Evolutionary conservation across 2,113 vertebrate genomes (phyloP), one percentile per base, ranked within the genome.

Genomic region (Mesocricetus auratus): DNA sequence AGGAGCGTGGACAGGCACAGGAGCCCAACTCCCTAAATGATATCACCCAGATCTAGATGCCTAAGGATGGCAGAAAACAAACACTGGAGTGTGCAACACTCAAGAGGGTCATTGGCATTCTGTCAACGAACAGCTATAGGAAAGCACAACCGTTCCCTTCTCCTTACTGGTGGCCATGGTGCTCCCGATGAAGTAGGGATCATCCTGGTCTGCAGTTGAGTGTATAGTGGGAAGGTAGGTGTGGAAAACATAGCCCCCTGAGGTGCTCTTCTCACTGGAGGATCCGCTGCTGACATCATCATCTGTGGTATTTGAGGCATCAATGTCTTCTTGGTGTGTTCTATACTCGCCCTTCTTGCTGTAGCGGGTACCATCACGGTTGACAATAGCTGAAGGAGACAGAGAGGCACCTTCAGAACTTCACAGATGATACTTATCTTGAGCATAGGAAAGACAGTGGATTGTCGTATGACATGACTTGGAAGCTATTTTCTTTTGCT

Each of bases 301-400:
- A 0, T 98, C 98, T 0, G 68, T 22, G 0, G 90, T 0, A 1
- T 11, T 29, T 95, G 78, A 8, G 94, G 98, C 47, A 64, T 97
- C 85, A 89, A 97, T 97, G 86, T 98, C 98, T 0, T 95, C 96
- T 0, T 79, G 90, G 96, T 98, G 15, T 15, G 98, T 96, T 83
- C 47, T 98, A 5, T 93, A 98, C 0, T 95, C 98, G 7, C 98
- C 97, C 12, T 89, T 97, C 22, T 95, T 42, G 15, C 53, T 93
- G 8, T 96, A 98, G 0, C 75, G 97, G n/a, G 98, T 98, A 39
- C 98, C 98, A 2, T 98, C 98, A 0, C 97, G 97, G 17, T 99
- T 99, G 64, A 98, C 98, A 64, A 98, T 98, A n/a, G 97, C 98
- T 99, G 93, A 45, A 58, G n/a, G 86, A 95, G 73, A 98, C 5